A percentile compares a stretch with the other conserved stretches of the same genome.
phyloP scores from a whole-genome alignment of 2,113 vertebrate species.

The Gila orcuttii region DNA sequence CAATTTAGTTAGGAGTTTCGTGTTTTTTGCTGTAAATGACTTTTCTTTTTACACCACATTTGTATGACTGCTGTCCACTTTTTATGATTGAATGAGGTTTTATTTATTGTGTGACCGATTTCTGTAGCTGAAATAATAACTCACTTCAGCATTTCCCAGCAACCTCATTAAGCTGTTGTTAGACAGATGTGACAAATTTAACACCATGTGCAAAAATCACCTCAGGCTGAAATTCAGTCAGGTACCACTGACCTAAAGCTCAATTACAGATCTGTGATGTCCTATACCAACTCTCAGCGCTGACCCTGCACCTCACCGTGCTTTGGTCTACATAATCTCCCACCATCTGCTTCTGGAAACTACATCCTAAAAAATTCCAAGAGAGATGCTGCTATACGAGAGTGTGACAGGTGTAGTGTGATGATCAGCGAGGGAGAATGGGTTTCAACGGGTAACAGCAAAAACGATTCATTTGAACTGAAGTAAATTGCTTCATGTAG shows the following conservation, averaged over 20 bases:
- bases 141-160: slow-evolving; percentile 31
- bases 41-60: not conserved
- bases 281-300: slow-evolving; percentile 24
- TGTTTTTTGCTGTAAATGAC: not conserved
- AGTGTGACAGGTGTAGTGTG: slow-evolving; percentile 45
- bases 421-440: not conserved
- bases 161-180: slow-evolving; percentile 50
- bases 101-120: slow-evolving; percentile 31
- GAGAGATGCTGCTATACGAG: slow-evolving; percentile 23
- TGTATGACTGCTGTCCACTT: slow-evolving; percentile 4
- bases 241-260: slow-evolving; percentile 32
- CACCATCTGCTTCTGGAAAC: slow-evolving; percentile 70
- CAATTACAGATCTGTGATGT: slow-evolving; percentile 36
- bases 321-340: slow-evolving; percentile 70
- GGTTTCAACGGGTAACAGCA: slow-evolving; percentile 14
- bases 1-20: no score
- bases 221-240: slow-evolving; percentile 28
- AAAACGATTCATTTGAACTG: not conserved
- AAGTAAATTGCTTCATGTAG: not conserved
- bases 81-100: slow-evolving; percentile 16
- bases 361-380: slow-evolving; percentile 42
- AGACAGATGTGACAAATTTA: slow-evolving; percentile 48
- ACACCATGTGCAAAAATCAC: slow-evolving; percentile 34
- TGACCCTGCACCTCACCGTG: slow-evolving; percentile 49
- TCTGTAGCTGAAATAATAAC: slow-evolving; percentile 34